Percentiles rank a stretch among this genome's conserved stretches.
Conservation (phyloP, 2,797 vertebrate genomes). For the Erethizon dorsatum region DNA sequence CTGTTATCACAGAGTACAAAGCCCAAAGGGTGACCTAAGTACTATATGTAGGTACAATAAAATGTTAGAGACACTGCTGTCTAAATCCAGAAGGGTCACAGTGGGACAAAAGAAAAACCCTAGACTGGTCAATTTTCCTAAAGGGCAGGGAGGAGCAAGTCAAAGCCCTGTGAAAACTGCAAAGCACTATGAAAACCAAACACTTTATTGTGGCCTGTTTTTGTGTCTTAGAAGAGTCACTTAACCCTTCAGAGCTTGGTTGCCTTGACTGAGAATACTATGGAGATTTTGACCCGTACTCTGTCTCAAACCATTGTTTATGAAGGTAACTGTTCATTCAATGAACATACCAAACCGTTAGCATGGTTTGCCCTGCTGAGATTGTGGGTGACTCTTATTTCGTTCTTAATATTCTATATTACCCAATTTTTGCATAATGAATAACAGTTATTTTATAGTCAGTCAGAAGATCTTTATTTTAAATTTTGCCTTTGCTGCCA, state of each 20-base stretch:
- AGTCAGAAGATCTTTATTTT: constrained; percentile 46
- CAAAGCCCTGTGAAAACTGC: background rate
- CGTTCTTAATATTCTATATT: constrained; percentile 41
- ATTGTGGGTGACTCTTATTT: background rate
- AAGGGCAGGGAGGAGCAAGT: background rate
- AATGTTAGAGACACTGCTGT: background rate
- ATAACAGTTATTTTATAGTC: constrained; percentile 36
- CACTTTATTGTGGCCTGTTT: background rate
- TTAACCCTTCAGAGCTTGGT: constrained; percentile 10
- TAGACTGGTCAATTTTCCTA: background rate
- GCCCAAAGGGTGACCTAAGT: background rate
- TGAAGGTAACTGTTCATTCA: background rate
- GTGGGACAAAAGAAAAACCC: background rate
- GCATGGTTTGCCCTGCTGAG: background rate
- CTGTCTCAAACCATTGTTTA: background rate
- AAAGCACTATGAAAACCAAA: background rate
- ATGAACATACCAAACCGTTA: background rate
- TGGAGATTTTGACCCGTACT: background rate
- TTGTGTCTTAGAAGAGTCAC: background rate
- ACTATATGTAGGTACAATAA: background rate
- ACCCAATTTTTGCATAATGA: constrained; percentile 46
- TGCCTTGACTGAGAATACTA: constrained; percentile 24
- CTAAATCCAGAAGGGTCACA: background rate
- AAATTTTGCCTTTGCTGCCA: constrained; percentile 67
- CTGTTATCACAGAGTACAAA: background rate